phyloP scores from a whole-genome alignment of 2,888 invertebrate species.

The Lumbricus terrestris region DNA sequence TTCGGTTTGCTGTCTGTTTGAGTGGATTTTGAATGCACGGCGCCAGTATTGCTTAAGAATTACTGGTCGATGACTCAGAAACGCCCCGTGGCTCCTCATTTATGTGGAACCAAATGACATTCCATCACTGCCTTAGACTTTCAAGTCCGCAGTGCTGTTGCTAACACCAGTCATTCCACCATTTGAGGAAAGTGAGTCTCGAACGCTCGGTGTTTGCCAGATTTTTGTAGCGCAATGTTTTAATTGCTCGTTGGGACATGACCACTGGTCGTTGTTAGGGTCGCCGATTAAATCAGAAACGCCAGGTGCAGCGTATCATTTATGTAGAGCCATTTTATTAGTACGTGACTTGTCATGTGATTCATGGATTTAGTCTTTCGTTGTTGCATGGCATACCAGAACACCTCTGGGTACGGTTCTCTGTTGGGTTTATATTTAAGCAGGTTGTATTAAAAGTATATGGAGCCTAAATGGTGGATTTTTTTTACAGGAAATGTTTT shows the following conservation, averaged over 20 bases:
- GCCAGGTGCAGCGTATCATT: background rate
- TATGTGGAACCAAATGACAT: background rate
- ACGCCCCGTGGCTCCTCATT: conserved; percentile 3
- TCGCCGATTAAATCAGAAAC: background rate
- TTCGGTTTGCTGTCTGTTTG: background rate
- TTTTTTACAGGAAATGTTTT: background rate
- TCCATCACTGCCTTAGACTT: background rate
- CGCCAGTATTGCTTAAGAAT: background rate
- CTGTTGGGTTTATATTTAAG: background rate
- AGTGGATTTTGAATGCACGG: background rate
- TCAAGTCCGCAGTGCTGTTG: background rate
- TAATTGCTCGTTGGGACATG: background rate
- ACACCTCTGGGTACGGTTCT: background rate
- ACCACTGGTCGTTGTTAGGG: background rate
- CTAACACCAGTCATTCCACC: background rate
- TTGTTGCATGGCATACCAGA: background rate
- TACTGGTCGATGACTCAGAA: background rate
- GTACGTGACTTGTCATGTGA: background rate
- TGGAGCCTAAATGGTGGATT: background rate
- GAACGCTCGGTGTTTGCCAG: background rate
- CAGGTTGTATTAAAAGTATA: background rate
- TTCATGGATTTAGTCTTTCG: background rate
- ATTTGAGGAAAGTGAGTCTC: background rate
- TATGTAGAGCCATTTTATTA: background rate
- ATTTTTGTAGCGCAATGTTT: background rate